Evolutionary conservation across 2,797 vertebrate genomes (phyloP), one percentile per base, ranked within the genome.

Genomic region (Melanotaenia parkinsoni): DNA sequence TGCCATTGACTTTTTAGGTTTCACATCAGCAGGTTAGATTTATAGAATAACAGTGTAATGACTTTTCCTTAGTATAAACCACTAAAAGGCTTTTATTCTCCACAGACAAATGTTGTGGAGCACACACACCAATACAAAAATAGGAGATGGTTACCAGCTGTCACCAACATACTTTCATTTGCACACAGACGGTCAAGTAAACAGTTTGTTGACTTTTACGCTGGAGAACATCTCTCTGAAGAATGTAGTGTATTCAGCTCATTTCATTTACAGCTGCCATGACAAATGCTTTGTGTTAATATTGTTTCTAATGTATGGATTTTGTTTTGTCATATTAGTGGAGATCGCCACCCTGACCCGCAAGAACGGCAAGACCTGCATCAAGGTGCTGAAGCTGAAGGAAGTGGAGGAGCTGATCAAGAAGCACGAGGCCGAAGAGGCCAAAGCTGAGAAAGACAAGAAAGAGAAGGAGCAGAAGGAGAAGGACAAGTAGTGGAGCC

Each of bases 371-470:
- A 98, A 97, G 88, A 98, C 96, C 2, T 86, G 91, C 72, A 98
- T 98, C 88, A 95, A 97, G 90, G 97, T 98, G 72, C 93, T 98
- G 86, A 98, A 97, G 88, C 96, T 94, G 87, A 96, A 97, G 82
- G 97, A 98, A 67, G 96, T 97, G 61, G 96, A 98, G 76, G 96
- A 94, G 86, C 91, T 98, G 87, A 97, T 97, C 91, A 97, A 97
- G 90, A 95, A 95, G 61, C 97, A 98, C 0, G 96, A 98, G 85
- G 96, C 95, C 18, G 97, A 98, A 66, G 97, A 98, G 89, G 97
- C 97, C 57, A 98, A 97, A 92, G 95, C 96, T 0, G 97, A 98
- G 89, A 96, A 96, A 38, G 54, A 56, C 26, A 56, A 56, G 14
- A 56, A 56, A 6, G 96, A 96, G 86, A 98, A 98, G 94, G 97